Conservation (phyloP, 2,888 invertebrate species). For the Biston betularia region DNA sequence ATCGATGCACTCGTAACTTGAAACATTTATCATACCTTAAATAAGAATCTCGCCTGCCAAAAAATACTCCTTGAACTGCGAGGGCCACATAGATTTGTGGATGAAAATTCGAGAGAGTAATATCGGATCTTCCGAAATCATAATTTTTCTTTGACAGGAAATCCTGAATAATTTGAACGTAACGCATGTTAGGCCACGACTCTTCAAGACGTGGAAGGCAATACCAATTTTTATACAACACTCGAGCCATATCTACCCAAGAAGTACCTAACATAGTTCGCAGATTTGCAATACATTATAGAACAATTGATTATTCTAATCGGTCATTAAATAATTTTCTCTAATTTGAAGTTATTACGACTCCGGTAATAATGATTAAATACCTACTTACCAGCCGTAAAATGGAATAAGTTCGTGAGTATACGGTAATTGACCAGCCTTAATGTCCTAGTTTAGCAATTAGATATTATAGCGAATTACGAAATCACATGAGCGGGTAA, state of each 20-base stretch:
- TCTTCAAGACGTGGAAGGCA: neutral
- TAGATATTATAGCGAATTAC: no score
- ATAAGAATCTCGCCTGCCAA: slow-evolving; percentile 56
- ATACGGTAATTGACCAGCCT: no score
- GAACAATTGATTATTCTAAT: neutral
- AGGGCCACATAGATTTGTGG: slow-evolving; percentile 62
- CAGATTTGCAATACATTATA: slow-evolving; percentile 1
- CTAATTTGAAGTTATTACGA: no score
- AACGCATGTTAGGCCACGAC: slow-evolving; percentile 14
- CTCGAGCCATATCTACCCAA: no score
- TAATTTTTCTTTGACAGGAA: slow-evolving; percentile 56
- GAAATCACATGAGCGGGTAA: no score
- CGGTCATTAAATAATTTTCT: no score
- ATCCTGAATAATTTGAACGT: slow-evolving; percentile 40
- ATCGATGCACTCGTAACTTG: no score
- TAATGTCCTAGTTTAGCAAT: no score
- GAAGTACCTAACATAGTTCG: no score
- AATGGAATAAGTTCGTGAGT: no score
- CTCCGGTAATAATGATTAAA: no score
- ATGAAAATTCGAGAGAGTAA: slow-evolving; percentile 64
- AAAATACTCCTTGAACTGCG: slow-evolving; percentile 64
- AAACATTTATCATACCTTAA: slow-evolving; percentile 53
- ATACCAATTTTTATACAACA: neutral
- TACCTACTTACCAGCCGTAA: no score
- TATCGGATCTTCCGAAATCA: slow-evolving; percentile 55